Base-by-base conservation (phyloP, 1,140 invertebrate genomes). In the Batillaria attramentaria region DNA sequence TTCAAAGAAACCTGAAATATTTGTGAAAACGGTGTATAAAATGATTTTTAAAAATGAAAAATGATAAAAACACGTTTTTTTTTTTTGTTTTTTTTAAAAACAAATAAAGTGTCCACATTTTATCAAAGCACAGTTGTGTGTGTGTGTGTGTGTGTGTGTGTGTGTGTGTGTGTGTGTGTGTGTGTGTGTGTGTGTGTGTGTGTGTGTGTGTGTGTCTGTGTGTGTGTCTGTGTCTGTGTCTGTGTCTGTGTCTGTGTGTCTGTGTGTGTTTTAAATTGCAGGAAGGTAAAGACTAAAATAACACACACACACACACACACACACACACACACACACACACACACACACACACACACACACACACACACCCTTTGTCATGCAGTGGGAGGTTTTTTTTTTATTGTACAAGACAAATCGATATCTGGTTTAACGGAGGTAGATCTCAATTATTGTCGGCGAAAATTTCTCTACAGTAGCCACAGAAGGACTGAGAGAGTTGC, bases 221-320 rank as follows among this genome's bases (percentile, higher is more conserved):
- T 72, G 37, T 72, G 37, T 43, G 4, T 72, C 43, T 72, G 4
- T 43, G 6, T 35, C 16, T 66, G 31, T 66, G 28, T 66, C 62
- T 66, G 4, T 66, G 13, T 37, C 16, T 66, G 31, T 66, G 6
- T 37, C 6, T 66, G 24, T 60, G 24, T 60, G 24, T 60, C 6
- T 60, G 24, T 60, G 24, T 60, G 24, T 60, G 24, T 60, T 6
- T 60, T 50, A 50, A 13, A 50, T 50, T 50, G 57, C 20, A n/a
- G 57, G 24, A 28, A 60, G 57, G 57, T 6, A 28, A 10, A n/a
- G 57, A 60, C 31, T n/a, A 24, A 4, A 60, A 60, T 10, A 18
- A 62, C 57, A 62, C 57, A 62, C 57, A 62, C 57, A 62, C 57
- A 62, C 57, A 62, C 57, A 62, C 57, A 62, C 57, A 62, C 57